Conservation (phyloP, 1,140 invertebrate species). For the Scaptomyza pallida region DNA sequence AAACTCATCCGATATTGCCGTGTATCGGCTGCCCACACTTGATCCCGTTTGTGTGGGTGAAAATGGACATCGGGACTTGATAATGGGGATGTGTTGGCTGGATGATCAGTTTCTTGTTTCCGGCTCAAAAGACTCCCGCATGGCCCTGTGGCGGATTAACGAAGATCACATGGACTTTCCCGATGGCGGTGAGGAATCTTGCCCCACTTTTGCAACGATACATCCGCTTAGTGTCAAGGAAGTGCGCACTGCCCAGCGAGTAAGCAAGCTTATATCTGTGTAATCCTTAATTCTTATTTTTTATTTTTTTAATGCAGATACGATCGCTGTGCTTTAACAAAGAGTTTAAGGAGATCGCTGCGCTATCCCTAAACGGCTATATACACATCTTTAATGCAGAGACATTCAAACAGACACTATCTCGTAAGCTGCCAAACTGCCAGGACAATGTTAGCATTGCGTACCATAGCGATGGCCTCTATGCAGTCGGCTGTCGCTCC, state of each 20-base stretch:
- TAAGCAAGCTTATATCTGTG: constrained; percentile 61
- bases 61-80: constrained; percentile 95
- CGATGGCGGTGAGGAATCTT: constrained; percentile 84
- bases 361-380: constrained; percentile 95
- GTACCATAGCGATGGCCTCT: constrained; percentile 91
- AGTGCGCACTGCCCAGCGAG: constrained; percentile 87
- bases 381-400: constrained; percentile 97
- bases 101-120: constrained; percentile 98
- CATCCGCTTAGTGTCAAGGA: constrained; percentile 90
- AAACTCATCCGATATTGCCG: constrained; percentile 96
- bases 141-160: constrained; percentile 91
- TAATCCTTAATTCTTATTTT: background rate
- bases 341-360: constrained; percentile 93
- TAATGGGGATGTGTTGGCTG: constrained; percentile 98
- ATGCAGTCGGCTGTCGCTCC: constrained; percentile 96
- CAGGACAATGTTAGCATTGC: constrained; percentile 97
- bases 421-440: constrained; percentile 93
- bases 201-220: constrained; percentile 86
- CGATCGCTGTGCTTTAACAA: constrained; percentile 95
- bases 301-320: constrained; percentile 86
- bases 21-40: constrained; percentile 96
- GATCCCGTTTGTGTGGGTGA: constrained; percentile 98
- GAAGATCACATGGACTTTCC: constrained; percentile 86
- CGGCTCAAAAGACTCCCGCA: constrained; percentile 94
- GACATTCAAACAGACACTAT: constrained; percentile 93